phyloP scores from a whole-genome alignment of 2,113 vertebrate genomes.

The Tragelaphus imberbis region DNA sequence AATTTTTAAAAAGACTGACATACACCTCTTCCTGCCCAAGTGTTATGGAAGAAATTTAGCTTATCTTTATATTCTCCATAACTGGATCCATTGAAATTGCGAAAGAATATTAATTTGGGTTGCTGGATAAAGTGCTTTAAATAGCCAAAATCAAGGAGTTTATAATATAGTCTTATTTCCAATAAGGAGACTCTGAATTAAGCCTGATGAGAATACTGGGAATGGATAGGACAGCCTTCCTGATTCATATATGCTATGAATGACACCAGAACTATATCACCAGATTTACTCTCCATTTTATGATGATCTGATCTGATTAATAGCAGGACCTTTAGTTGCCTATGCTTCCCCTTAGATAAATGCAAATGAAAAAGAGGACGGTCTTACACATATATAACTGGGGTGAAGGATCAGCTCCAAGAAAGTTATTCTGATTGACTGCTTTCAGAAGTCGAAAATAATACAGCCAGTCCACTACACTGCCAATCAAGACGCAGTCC shows the following conservation, averaged over 20 bases:
- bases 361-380: not conserved
- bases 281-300: not conserved
- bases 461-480: not conserved
- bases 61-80: not conserved
- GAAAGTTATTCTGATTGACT: not conserved
- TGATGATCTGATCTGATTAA: not conserved
- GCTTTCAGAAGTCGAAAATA: not conserved
- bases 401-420: not conserved
- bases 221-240: not conserved
- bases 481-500: not conserved
- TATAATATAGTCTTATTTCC: not conserved
- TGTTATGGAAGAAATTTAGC: not conserved
- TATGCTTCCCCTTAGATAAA: not conserved
- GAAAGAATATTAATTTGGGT: not conserved
- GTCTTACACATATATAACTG: not conserved
- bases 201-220: not conserved
- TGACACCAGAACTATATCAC: not conserved
- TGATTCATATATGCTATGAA: not conserved
- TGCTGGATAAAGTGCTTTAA: conserved; percentile 3
- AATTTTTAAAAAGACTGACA: not conserved
- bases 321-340: not conserved
- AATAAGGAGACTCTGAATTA: not conserved
- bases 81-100: not conserved
- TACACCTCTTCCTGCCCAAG: not conserved
- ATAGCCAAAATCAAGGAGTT: not conserved